Conservation (phyloP, 2,888 invertebrate species). For the Taenaris catops region DNA sequence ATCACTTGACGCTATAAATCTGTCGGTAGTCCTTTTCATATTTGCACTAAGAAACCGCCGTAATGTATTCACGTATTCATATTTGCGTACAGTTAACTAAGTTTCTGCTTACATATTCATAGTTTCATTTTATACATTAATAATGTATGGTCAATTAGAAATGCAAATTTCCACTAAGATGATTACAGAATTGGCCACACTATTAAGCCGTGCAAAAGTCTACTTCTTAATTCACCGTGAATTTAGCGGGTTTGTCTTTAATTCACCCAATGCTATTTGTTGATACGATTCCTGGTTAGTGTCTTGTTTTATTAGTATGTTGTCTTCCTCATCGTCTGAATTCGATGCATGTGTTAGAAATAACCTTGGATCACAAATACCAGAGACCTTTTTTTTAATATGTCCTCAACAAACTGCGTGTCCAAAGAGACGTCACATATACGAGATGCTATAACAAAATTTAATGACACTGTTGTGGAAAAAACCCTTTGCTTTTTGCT, state of each 20-base stretch:
- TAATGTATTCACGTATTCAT: no score
- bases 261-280: slow-evolving; percentile 4
- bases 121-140: slow-evolving; percentile 8
- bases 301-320: neutral
- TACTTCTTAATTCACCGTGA: slow-evolving; percentile 24
- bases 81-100: neutral
- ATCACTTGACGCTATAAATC: slow-evolving; percentile 12
- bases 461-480: slow-evolving; percentile 5
- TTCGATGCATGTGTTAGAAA: no score
- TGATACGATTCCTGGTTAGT: slow-evolving; percentile 5
- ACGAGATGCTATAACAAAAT: no score
- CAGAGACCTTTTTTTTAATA: no score
- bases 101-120: slow-evolving; percentile 10
- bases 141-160: slow-evolving; percentile 14
- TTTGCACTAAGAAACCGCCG: no score
- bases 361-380: no score
- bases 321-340: slow-evolving; percentile 1
- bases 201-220: slow-evolving; percentile 17
- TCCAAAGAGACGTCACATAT: no score
- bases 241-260: slow-evolving; percentile 18
- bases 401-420: no score
- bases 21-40: slow-evolving; percentile 13
- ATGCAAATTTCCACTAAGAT: slow-evolving; percentile 10
- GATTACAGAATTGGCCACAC: slow-evolving; percentile 12
- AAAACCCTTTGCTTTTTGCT: slow-evolving; percentile 11